A percentile compares a stretch with the other conserved stretches of the same genome.
Evolutionary conservation across 2,888 invertebrate genomes (phyloP).

Genomic region (Folsomia candida): DNA sequence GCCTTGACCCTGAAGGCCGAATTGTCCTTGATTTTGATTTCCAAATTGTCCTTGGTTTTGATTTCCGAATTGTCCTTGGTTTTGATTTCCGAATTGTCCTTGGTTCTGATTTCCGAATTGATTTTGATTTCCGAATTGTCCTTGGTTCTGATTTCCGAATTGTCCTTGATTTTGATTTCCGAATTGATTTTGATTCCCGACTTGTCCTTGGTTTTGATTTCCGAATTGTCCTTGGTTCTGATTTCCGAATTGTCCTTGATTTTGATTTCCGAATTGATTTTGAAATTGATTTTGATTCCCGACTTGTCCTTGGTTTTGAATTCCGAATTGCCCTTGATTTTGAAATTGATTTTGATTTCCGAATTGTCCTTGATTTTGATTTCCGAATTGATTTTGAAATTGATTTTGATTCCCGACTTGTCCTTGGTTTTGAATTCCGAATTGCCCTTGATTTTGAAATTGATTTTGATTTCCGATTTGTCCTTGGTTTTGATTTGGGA

Average conservation of each 20-base stretch:
- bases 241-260: conserved; percentile 3
- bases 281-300: neutral
- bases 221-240: neutral
- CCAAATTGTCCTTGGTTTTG: conserved; percentile 1
- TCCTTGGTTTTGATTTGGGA: conserved; percentile 3
- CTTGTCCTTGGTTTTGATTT: neutral
- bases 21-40: neutral
- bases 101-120: neutral
- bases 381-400: conserved; percentile 3
- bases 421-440: neutral
- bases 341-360: conserved; percentile 3
- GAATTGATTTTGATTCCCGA: neutral
- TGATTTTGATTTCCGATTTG: conserved; percentile 9
- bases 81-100: neutral
- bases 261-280: conserved; percentile 9
- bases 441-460: conserved; percentile 6
- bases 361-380: conserved; percentile 9
- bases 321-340: conserved; percentile 6
- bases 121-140: neutral
- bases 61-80: neutral
- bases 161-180: neutral
- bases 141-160: neutral
- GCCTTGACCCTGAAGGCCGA: neutral
- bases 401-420: neutral
- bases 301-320: neutral